Evolutionary conservation across 2,797 vertebrate genomes (phyloP).

Genomic region (Selene dorsalis): DNA sequence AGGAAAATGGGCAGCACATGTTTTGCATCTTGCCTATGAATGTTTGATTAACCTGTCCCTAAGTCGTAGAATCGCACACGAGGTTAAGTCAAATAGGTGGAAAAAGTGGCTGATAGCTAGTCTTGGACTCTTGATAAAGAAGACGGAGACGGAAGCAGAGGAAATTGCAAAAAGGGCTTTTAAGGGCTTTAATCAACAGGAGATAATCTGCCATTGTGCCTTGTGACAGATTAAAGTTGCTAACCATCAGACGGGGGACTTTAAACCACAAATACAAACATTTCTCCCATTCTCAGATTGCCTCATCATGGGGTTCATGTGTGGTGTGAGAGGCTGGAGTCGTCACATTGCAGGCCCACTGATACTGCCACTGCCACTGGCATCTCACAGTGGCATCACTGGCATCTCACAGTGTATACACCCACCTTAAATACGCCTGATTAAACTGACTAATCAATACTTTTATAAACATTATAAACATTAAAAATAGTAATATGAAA

Average conservation of each 20-base stretch:
- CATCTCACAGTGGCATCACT: too few relatives aligned
- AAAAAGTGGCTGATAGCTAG: neutral
- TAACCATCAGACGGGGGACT: neutral
- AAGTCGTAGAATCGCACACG: neutral
- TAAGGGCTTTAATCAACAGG: neutral
- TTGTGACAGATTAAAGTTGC: neutral
- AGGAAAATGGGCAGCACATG: neutral
- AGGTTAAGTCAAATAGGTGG: neutral
- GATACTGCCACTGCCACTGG: neutral
- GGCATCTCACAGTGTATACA: too few relatives aligned
- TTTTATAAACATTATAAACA: too few relatives aligned
- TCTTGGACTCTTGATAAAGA: neutral
- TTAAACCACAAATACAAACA: neutral
- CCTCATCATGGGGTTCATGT: neutral
- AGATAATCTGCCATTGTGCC: neutral
- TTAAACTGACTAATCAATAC: too few relatives aligned
- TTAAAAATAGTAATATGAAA: too few relatives aligned
- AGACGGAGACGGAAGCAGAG: neutral
- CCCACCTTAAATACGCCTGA: too few relatives aligned
- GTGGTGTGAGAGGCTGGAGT: too few relatives aligned
- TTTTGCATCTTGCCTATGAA: neutral
- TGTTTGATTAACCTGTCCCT: neutral
- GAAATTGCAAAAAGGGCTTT: neutral
- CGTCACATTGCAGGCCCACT: neutral
- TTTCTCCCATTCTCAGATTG: neutral